phyloP scores from a whole-genome alignment of 2,888 invertebrate genomes.

The Chymomyza fuscimana region DNA sequence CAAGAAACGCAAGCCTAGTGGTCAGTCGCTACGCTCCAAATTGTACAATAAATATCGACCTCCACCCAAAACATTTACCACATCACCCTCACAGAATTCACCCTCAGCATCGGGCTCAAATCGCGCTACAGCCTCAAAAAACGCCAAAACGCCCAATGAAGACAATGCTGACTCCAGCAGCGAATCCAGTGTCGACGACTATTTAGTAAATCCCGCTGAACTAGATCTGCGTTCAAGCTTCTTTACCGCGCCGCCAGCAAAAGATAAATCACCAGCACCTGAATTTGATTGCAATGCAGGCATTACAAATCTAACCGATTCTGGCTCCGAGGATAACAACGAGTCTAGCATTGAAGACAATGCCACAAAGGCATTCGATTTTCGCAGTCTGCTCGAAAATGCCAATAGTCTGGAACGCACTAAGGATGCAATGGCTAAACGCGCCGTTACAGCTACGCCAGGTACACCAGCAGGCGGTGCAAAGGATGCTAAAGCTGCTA shows the following conservation, averaged over 20 bases:
- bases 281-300: slow-evolving; percentile 79
- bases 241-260: slow-evolving; percentile 75
- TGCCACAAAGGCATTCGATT: slow-evolving; percentile 66
- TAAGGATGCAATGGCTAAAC: slow-evolving; percentile 79
- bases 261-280: slow-evolving; percentile 62
- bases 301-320: slow-evolving; percentile 70
- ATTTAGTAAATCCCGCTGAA: slow-evolving; percentile 81
- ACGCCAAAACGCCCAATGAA: slow-evolving; percentile 74
- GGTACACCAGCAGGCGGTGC: slow-evolving; percentile 9
- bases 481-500: slow-evolving; percentile 55
- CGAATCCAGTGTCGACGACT: slow-evolving; percentile 81
- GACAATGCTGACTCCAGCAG: slow-evolving; percentile 54
- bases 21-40: slow-evolving; percentile 71
- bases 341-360: slow-evolving; percentile 65
- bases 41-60: slow-evolving; percentile 76
- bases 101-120: slow-evolving; percentile 67
- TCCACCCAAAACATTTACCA: slow-evolving; percentile 70
- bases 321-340: slow-evolving; percentile 75
- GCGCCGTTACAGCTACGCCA: slow-evolving; percentile 42
- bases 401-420: slow-evolving; percentile 83
- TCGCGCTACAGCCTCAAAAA: slow-evolving; percentile 70
- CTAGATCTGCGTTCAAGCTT: slow-evolving; percentile 82
- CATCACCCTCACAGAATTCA: slow-evolving; percentile 65
- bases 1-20: slow-evolving; percentile 69
- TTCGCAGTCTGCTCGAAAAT: slow-evolving; percentile 82